These are phyloP conservation scores for Siderastrea siderea DNA, from an alignment of 92 coral and sea anemone species.

Conservation along the genomic window DNA sequence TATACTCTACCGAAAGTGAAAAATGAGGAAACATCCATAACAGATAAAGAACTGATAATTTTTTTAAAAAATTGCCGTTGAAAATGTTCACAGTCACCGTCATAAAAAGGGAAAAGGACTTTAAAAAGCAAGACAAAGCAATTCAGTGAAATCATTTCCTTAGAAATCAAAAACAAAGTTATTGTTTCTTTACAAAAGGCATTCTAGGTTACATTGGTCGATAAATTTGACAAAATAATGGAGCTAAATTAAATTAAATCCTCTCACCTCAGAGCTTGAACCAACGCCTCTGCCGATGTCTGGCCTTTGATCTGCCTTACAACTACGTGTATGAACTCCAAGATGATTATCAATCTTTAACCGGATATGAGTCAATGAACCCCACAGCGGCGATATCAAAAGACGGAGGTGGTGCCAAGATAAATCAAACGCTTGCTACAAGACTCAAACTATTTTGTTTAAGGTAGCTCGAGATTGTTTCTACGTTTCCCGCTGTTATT, in stretches of 20 bases:
- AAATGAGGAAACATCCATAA: too few species aligned
- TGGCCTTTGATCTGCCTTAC: neutral
- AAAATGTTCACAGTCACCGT: too few species aligned
- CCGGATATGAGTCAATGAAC: slow-evolving; percentile 5
- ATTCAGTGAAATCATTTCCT: too few species aligned
- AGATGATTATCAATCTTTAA: slow-evolving; percentile 4
- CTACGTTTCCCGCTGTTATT: slow-evolving; percentile 25
- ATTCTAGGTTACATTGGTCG: neutral
- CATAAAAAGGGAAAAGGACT: too few species aligned
- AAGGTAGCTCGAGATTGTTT: neutral
- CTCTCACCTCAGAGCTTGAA: neutral
- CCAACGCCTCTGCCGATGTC: neutral
- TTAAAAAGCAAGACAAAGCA: too few species aligned
- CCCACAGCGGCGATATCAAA: slow-evolving; percentile 5
- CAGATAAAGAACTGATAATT: too few species aligned
- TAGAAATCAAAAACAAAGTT: too few species aligned
- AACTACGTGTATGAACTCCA: neutral
- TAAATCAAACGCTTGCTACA: neutral
- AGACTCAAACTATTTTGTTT: neutral
- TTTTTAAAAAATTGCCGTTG: too few species aligned
- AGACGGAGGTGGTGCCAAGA: neutral
- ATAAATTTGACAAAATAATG: neutral
- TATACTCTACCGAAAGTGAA: too few species aligned
- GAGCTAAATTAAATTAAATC: neutral
- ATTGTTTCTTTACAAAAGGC: neutral